Percentiles rank a stretch among this genome's conserved stretches.
Conservation (phyloP, 2,888 invertebrate species). For the Congeria kusceri region DNA sequence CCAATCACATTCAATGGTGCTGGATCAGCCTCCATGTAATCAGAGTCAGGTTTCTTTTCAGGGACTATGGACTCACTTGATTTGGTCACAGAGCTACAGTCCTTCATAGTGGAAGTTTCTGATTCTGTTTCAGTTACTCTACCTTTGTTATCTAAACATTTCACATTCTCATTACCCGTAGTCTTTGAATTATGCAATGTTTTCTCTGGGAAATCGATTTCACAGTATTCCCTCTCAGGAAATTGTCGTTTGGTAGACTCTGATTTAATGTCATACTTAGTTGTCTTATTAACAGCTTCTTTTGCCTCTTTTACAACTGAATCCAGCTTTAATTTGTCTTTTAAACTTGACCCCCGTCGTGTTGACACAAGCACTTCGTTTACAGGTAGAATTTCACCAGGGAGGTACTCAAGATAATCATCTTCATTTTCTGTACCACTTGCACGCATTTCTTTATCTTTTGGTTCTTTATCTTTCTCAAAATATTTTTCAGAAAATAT, state of each 20-base stretch:
- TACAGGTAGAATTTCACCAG: slow-evolving; percentile 31
- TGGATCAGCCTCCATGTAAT: slow-evolving; percentile 67
- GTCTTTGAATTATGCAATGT: background rate
- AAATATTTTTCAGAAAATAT: slow-evolving; percentile 55
- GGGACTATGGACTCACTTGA: background rate
- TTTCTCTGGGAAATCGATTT: slow-evolving; percentile 21
- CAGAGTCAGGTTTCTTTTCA: slow-evolving; percentile 35
- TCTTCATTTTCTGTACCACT: slow-evolving; percentile 40
- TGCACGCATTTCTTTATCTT: background rate
- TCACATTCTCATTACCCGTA: background rate
- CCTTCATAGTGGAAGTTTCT: background rate
- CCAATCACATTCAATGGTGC: background rate
- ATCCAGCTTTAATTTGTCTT: slow-evolving; percentile 10
- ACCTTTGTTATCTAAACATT: background rate
- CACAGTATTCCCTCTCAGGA: slow-evolving; percentile 34
- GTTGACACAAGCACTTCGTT: background rate
- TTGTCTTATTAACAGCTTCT: slow-evolving; percentile 5
- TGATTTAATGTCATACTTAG: background rate
- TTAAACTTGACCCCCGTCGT: too few species aligned
- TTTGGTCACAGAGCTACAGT: background rate
- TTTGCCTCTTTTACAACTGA: background rate
- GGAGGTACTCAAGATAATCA: slow-evolving; percentile 66
- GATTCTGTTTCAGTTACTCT: background rate
- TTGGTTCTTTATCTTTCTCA: slow-evolving; percentile 1
- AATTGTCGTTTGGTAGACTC: slow-evolving; percentile 1